Base-by-base conservation (phyloP, 2,797 vertebrate species). In the Tapera naevia region DNA sequence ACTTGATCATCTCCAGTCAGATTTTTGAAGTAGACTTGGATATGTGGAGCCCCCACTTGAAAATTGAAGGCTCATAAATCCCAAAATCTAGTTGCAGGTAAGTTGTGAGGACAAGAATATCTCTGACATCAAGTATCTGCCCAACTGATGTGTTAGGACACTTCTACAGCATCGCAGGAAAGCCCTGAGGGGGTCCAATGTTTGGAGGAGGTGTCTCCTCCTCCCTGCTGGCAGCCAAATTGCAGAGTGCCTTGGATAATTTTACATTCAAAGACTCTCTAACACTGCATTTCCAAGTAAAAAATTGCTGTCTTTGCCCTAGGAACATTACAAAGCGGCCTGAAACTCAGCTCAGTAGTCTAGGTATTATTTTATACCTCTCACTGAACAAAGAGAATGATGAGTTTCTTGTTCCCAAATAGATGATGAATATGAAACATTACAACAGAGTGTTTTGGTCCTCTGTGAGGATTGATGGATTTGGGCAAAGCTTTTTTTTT, bases 391-490 rank as follows among this genome's bases (percentile, higher is more conserved):
- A 23, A 75, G 62, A n/a, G 35, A 70, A 18, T 57, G 78, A 88
- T 72, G 81, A 91, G 61, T 33, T 71, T 12, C 61, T 78, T 72
- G 58, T 91, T 58, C 41, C 35, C 84, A 86, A 23, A 39, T 7
- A 71, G 69, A 43, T 54, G 87, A 95, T 94, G 72, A 58, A 83
- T 88, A 81, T 48, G 69, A 91, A 80, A 60, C 0, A 7, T 39
- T 70, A 21, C 64, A 69, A 39, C 18, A 9, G 12, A 46, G 11
- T 58, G 23, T 17, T 86, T 96, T 93, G 88, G 75, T 78, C 41
- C 61, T 69, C 17, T 23, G 48, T 27, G 74, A 74, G 46, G 86
- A 80, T 22, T 80, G 91, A 95, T 93, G 72, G 89, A 79, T 95
- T 86, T 88, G 54, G 79, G 67, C 28, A 72, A 14, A 21, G 19